A percentile compares a stretch with the other conserved stretches of the same genome.
Evolutionary conservation across 2,888 invertebrate genomes (phyloP).

Genomic region (Bellardia pandia): DNA sequence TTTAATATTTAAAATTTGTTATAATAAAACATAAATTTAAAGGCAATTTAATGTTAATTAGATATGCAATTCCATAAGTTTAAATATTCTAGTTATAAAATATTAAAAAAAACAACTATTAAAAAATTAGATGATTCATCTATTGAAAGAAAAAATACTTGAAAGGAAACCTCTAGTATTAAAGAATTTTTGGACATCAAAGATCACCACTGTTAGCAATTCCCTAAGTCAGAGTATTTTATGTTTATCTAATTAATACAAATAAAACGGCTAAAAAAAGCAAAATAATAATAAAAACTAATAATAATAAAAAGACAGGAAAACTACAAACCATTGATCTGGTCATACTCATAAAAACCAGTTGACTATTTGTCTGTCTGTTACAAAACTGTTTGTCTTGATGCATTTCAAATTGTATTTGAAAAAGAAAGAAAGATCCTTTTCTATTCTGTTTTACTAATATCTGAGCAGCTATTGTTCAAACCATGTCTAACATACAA

Average conservation of each 20-base stretch:
- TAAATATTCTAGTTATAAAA: too few species aligned
- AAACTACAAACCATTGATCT: slow-evolving; percentile 37
- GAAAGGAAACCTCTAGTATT: neutral
- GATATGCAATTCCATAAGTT: too few species aligned
- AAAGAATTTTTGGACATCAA: slow-evolving; percentile 2
- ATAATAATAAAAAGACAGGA: slow-evolving; percentile 27
- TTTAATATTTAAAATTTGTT: too few species aligned
- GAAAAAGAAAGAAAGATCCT: slow-evolving; percentile 29
- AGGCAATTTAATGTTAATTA: too few species aligned
- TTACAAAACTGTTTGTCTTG: slow-evolving; percentile 15
- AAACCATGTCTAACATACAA: slow-evolving; percentile 62
- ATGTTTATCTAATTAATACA: slow-evolving; percentile 56
- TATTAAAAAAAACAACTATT: too few species aligned
- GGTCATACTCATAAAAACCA: slow-evolving; percentile 46
- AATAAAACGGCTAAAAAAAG: slow-evolving; percentile 17
- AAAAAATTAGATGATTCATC: too few species aligned
- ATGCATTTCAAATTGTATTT: slow-evolving; percentile 56
- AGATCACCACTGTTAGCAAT: neutral
- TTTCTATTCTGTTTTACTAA: neutral
- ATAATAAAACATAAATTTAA: too few species aligned
- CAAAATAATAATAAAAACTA: slow-evolving; percentile 8
- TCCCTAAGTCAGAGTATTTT: neutral
- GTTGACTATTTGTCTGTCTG: slow-evolving; percentile 31
- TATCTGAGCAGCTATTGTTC: slow-evolving; percentile 33
- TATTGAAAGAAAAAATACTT: too few species aligned